Evolutionary conservation across 2,888 invertebrate species (phyloP).

Genomic region (Luperina nickerlii): DNA sequence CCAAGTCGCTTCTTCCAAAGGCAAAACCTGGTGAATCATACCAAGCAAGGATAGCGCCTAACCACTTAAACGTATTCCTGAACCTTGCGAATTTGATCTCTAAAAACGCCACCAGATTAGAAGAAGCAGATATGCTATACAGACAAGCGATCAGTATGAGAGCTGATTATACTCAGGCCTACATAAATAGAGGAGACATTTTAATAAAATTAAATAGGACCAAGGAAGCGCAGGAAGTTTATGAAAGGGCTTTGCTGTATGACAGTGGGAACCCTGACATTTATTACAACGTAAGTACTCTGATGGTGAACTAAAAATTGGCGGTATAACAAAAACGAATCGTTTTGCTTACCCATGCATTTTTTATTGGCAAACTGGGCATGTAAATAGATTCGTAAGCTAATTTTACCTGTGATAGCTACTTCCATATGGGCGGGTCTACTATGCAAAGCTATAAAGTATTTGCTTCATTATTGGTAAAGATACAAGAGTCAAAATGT

Average conservation of each 20-base stretch:
- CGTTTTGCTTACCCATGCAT: no score
- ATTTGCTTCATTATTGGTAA: no score
- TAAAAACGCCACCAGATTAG: constrained; percentile 96
- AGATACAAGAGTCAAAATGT: no score
- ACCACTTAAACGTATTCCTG: constrained; percentile 98
- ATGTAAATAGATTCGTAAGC: no score
- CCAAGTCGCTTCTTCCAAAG: constrained; percentile 96
- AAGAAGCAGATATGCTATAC: constrained; percentile 98
- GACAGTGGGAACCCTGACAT: constrained; percentile 98
- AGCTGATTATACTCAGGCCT: constrained; percentile 98
- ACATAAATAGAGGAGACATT: constrained; percentile 99
- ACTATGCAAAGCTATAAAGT: no score
- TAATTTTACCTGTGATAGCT: no score
- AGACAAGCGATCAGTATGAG: constrained; percentile 99
- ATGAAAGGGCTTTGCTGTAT: constrained; percentile 97
- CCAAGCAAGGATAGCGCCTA: constrained; percentile 98
- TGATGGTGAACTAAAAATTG: no score
- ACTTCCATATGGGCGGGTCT: no score
- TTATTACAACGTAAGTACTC: constrained; percentile 96
- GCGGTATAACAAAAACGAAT: no score
- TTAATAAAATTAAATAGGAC: constrained; percentile 98
- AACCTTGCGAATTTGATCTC: constrained; percentile 98
- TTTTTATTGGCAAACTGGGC: no score
- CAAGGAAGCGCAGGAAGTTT: constrained; percentile 98
- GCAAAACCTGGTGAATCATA: constrained; percentile 98